A percentile compares a stretch with the other conserved stretches of the same genome.
phyloP scores from a whole-genome alignment of 2,797 vertebrate species.

The Kryptolebias ocellatus region DNA sequence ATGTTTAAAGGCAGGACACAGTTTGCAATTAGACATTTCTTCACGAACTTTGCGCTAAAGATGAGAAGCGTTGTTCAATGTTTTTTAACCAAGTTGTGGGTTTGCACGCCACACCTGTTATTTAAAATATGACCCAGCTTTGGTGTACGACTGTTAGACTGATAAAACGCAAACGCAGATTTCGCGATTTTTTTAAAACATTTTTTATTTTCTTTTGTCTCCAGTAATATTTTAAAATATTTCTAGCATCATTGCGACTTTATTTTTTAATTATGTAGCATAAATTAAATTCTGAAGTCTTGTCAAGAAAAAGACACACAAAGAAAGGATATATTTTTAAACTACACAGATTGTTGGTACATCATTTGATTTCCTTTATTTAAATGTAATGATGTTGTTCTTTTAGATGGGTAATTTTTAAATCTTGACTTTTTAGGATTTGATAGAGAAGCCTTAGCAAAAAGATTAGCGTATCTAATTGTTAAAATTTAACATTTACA shows the following conservation, averaged over 20 bases:
- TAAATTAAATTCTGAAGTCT: constrained; percentile 3
- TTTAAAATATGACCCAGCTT: constrained; percentile 34
- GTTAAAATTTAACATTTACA: not conserved
- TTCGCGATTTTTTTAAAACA: constrained; percentile 4
- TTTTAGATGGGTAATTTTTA: constrained; percentile 8
- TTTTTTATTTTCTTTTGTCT: not conserved
- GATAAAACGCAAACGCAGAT: constrained; percentile 15
- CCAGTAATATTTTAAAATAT: not conserved
- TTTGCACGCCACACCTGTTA: constrained; percentile 28
- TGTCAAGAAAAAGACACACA: constrained; percentile 3
- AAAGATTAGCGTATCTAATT: not conserved
- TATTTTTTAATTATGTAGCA: constrained; percentile 28
- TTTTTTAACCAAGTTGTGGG: constrained; percentile 14
- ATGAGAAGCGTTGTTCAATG: not conserved
- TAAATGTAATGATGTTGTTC: constrained; percentile 1
- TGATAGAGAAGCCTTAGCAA: constrained; percentile 3
- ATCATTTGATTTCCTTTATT: constrained; percentile 13
- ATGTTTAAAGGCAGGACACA: not conserved
- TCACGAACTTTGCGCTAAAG: constrained; percentile 4
- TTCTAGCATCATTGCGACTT: constrained; percentile 24
- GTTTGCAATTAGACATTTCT: constrained; percentile 21
- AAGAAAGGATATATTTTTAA: constrained; percentile 29
- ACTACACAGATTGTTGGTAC: constrained; percentile 36
- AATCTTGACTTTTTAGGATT: constrained; percentile 24
- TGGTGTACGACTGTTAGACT: constrained; percentile 57